phyloP scores from a whole-genome alignment of 2,797 vertebrate species.

The Diglossa cyanea region DNA sequence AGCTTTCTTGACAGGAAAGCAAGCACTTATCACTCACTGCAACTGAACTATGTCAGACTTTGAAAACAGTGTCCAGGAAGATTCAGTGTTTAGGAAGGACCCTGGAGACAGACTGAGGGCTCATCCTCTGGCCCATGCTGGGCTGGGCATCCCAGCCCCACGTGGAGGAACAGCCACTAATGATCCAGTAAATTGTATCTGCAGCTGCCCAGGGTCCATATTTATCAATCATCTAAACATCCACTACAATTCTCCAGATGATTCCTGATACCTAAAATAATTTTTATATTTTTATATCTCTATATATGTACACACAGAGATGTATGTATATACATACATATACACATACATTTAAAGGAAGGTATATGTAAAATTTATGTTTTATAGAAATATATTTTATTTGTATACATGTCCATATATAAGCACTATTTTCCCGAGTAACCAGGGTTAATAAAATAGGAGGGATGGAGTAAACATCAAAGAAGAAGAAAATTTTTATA shows the following conservation, averaged over 20 bases:
- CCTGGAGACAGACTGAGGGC: background rate
- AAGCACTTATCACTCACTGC: background rate
- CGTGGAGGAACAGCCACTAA: background rate
- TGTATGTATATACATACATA: background rate
- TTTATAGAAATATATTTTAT: background rate
- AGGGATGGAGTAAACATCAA: background rate
- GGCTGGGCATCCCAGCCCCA: background rate
- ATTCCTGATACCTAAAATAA: background rate
- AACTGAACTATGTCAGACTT: background rate
- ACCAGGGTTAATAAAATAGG: background rate
- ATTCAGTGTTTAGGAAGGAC: background rate
- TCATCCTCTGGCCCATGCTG: background rate
- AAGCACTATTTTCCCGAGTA: background rate
- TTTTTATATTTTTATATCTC: background rate
- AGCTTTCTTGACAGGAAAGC: background rate
- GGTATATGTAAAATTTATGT: background rate
- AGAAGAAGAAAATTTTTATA: background rate
- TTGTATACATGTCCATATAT: background rate
- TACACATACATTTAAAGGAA: fast-evolving
- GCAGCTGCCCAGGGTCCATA: background rate
- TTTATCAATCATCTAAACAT: background rate
- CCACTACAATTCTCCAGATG: background rate
- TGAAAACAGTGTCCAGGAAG: background rate
- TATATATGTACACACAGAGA: fast-evolving
- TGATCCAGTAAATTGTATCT: background rate